These are phyloP conservation scores for Keiferia lycopersicella DNA, from an alignment of 2,888 invertebrate genomes.

Conservation along the genomic window DNA sequence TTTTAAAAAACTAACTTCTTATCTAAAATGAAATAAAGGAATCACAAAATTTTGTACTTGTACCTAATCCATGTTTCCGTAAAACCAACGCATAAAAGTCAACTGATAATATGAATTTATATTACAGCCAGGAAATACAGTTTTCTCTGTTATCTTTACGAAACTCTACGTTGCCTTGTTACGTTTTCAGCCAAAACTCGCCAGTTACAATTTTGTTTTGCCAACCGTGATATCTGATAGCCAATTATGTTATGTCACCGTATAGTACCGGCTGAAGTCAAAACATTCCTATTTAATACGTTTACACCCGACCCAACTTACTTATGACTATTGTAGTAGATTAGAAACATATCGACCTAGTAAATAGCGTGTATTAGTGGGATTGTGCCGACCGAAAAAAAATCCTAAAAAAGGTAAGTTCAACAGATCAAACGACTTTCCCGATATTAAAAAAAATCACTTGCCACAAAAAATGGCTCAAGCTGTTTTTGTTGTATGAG, in stretches of 20 bases:
- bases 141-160: slow-evolving; percentile 2
- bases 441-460: too few relatives aligned
- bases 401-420: too few relatives aligned
- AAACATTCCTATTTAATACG: neutral
- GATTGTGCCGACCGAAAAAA: too few relatives aligned
- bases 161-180: slow-evolving; percentile 7
- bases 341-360: too few relatives aligned
- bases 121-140: neutral
- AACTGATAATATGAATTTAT: slow-evolving; percentile 1
- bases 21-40: too few relatives aligned
- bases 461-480: too few relatives aligned
- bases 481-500: too few relatives aligned
- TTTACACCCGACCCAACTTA: neutral
- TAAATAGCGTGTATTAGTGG: too few relatives aligned
- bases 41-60: too few relatives aligned
- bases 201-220: slow-evolving; percentile 7
- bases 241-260: slow-evolving; percentile 8
- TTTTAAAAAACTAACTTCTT: too few relatives aligned
- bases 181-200: neutral
- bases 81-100: slow-evolving; percentile 2
- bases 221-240: slow-evolving; percentile 10
- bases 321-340: too few relatives aligned
- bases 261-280: neutral
- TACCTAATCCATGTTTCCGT: neutral
- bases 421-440: too few relatives aligned